Percentiles rank a stretch among this genome's conserved stretches.
phyloP scores from a whole-genome alignment of 2,888 invertebrate genomes.

The Drosophila multiciliata region DNA sequence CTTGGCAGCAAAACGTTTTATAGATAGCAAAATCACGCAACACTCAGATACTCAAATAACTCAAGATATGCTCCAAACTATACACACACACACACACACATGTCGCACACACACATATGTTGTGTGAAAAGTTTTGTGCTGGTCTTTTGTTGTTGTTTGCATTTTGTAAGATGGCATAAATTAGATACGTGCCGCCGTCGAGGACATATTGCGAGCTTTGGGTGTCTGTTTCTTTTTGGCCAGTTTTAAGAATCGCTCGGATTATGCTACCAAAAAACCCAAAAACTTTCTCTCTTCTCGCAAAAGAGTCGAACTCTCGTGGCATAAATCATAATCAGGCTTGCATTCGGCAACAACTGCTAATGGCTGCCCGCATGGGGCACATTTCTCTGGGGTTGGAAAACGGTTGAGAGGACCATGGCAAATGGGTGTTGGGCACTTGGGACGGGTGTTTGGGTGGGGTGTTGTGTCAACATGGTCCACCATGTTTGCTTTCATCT shows the following conservation, averaged over 20 bases:
- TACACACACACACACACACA: conserved; percentile 1
- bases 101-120: conserved; percentile 7
- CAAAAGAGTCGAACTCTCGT: conserved; percentile 44
- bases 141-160: conserved; percentile 68
- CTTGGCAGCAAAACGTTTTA: conserved; percentile 65
- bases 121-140: conserved; percentile 65
- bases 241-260: conserved; percentile 54
- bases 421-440: background rate
- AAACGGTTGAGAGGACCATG: background rate
- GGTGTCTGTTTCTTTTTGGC: conserved; percentile 11
- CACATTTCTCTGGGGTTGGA: conserved; percentile 5
- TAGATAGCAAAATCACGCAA: conserved; percentile 69
- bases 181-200: conserved; percentile 71
- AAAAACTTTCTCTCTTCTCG: background rate
- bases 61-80: conserved; percentile 34
- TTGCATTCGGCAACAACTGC: conserved; percentile 51
- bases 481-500: conserved; percentile 63
- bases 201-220: conserved; percentile 46
- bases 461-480: conserved; percentile 49
- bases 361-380: conserved; percentile 60
- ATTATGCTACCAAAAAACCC: conserved; percentile 35
- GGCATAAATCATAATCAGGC: conserved; percentile 65
- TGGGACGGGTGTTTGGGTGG: background rate
- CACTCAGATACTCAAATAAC: conserved; percentile 56
- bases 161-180: conserved; percentile 77